A percentile compares a stretch with the other conserved stretches of the same genome.
phyloP scores from a whole-genome alignment of 64 coral and sea anemone species.

The Porites australiensis region DNA sequence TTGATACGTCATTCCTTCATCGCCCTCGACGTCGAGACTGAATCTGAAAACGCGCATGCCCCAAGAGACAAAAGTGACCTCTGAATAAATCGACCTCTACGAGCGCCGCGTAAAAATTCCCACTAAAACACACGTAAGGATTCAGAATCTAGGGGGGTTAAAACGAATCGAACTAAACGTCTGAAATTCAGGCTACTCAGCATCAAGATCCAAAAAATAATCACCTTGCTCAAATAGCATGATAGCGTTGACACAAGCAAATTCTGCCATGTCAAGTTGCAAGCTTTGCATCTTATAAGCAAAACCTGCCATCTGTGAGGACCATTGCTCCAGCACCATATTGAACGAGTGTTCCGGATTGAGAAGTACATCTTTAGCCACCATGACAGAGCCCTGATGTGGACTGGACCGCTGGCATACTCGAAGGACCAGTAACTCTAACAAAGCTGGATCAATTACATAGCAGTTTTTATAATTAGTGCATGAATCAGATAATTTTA shows the following conservation, averaged over 20 bases:
- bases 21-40: no score
- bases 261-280: slow-evolving; percentile 99
- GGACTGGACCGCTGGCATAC: slow-evolving; percentile 95
- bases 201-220: not conserved
- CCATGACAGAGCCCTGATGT: slow-evolving; percentile 93
- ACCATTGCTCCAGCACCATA: slow-evolving; percentile 92
- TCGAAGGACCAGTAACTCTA: slow-evolving; percentile 93
- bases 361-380: slow-evolving; percentile 94
- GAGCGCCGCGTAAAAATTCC: no score
- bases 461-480: not conserved
- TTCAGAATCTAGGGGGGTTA: no score
- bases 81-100: no score
- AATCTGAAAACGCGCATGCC: no score
- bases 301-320: slow-evolving; percentile 82
- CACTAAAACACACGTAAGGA: no score
- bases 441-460: slow-evolving; percentile 53
- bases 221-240: slow-evolving; percentile 99
- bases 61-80: no score
- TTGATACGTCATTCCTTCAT: no score
- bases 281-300: slow-evolving; percentile 95
- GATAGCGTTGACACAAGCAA: slow-evolving; percentile 96
- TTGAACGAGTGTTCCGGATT: slow-evolving; percentile 86
- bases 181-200: not conserved
- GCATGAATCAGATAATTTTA: not conserved
- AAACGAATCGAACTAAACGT: no score